These are phyloP conservation scores for Heliconius nattereri DNA, from an alignment of 1,140 invertebrate genomes.

Conservation along the genomic window DNA sequence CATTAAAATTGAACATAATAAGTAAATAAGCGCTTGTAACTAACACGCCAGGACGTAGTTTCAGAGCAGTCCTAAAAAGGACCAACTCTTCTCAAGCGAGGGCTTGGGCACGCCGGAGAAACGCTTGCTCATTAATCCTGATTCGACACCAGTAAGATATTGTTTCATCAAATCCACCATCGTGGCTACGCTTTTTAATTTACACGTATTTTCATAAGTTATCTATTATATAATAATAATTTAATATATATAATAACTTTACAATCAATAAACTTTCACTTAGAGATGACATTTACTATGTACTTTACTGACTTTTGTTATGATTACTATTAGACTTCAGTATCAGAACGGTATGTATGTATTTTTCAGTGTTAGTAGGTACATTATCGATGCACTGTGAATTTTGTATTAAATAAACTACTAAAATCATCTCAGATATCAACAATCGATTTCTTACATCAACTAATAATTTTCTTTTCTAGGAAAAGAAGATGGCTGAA, in stretches of 20 bases:
- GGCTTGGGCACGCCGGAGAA: conserved; percentile 76
- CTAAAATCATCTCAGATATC: neutral
- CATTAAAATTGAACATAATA: neutral
- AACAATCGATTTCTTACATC: conserved; percentile 43
- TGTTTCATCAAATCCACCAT: conserved; percentile 38
- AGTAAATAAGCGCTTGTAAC: conserved; percentile 28
- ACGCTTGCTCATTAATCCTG: conserved; percentile 79
- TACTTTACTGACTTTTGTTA: neutral
- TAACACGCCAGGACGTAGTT: conserved; percentile 71
- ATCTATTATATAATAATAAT: neutral
- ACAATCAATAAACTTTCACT: neutral
- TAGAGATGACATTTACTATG: neutral
- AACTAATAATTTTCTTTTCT: conserved; percentile 75
- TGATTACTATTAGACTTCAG: neutral
- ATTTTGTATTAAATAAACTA: neutral
- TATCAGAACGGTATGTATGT: neutral
- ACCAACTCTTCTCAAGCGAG: conserved; percentile 73
- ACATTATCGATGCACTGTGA: neutral
- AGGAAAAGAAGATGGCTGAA: conserved; percentile 84
- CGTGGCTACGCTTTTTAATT: conserved; percentile 47
- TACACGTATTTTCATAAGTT: neutral
- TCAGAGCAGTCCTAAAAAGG: conserved; percentile 77
- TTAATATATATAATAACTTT: neutral
- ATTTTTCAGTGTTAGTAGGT: neutral
- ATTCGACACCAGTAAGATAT: conserved; percentile 78